These are phyloP conservation scores for Protomyctophum bolini DNA, from an alignment of 2,113 vertebrate genomes.

Conservation along the genomic window DNA sequence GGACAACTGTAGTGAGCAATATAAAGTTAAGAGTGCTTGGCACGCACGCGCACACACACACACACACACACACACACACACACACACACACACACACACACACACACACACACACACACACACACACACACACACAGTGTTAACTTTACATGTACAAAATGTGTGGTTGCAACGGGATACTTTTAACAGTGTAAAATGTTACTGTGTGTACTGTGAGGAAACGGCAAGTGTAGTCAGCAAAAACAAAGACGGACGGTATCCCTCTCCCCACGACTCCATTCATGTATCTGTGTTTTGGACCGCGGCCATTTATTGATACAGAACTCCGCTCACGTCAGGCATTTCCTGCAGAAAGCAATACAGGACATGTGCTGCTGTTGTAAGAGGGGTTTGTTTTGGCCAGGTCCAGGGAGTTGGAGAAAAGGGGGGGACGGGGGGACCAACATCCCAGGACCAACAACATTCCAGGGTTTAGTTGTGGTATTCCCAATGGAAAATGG, in stretches of 20 bases:
- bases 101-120: too few species aligned
- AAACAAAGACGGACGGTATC: constrained; percentile 29
- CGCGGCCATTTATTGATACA: constrained; percentile 71
- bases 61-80: too few species aligned
- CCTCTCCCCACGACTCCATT: constrained; percentile 53
- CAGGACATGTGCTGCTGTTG: constrained; percentile 74
- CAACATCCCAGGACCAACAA: constrained; percentile 59
- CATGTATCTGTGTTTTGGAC: constrained; percentile 63
- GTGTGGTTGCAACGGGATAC: too few species aligned
- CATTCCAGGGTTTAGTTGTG: constrained; percentile 76
- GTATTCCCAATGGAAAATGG: constrained; percentile 68
- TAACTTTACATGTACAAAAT: too few species aligned
- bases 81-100: too few species aligned
- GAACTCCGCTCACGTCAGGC: constrained; percentile 71
- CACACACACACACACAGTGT: too few species aligned
- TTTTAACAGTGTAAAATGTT: too few species aligned
- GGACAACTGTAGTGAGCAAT: too few species aligned
- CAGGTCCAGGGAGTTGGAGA: constrained; percentile 54
- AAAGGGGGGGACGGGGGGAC: constrained; percentile 5
- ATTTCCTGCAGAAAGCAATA: constrained; percentile 75
- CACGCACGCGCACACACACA: too few species aligned
- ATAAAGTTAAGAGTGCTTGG: too few species aligned
- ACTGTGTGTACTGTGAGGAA: constrained; percentile 21
- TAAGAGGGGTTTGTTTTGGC: constrained; percentile 79
- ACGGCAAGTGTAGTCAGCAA: constrained; percentile 17